Evolutionary conservation across 2,113 vertebrate genomes (phyloP).

Genomic region (Eclectus roratus): DNA sequence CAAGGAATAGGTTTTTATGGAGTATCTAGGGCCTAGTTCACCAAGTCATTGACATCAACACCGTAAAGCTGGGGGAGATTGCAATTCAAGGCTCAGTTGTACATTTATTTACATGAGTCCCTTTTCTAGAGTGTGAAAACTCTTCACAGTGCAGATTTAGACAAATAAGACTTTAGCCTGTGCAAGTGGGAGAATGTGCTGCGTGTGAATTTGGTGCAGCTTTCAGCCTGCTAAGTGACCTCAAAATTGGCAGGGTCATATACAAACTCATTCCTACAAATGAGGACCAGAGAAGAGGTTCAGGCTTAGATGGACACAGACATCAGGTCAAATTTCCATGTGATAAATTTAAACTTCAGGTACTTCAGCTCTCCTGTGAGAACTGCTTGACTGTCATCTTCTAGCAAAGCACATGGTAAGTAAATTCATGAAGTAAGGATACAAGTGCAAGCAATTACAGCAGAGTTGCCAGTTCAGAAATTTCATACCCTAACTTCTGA

Average conservation of each 20-base stretch:
- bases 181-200: neutral
- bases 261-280: neutral
- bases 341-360: accelerated
- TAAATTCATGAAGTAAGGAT: neutral
- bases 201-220: neutral
- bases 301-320: neutral
- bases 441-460: neutral
- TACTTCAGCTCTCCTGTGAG: neutral
- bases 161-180: neutral
- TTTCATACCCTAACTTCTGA: neutral
- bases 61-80: neutral
- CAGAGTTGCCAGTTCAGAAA: neutral
- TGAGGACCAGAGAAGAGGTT: neutral
- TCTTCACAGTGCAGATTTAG: neutral
- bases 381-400: neutral
- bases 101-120: neutral
- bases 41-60: neutral
- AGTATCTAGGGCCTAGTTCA: neutral
- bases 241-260: neutral
- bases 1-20: neutral
- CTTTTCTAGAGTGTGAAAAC: neutral
- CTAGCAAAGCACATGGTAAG: neutral
- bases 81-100: neutral
- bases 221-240: neutral
- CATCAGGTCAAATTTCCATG: accelerated